Evolutionary conservation across 2,888 invertebrate species (phyloP).

Genomic region (Ellobium chinense): DNA sequence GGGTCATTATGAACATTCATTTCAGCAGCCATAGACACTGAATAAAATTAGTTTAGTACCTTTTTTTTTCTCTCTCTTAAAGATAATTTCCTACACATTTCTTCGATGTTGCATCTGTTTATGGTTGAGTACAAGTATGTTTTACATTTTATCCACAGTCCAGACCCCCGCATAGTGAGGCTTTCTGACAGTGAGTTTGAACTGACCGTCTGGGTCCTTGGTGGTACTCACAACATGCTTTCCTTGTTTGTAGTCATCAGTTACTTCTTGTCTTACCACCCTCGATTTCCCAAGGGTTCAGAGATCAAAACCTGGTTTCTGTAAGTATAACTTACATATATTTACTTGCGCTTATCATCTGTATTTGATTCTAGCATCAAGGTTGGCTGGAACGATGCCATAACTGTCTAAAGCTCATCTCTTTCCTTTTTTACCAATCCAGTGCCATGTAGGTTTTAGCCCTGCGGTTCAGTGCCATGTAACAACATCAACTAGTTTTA

Average conservation of each 20-base stretch:
- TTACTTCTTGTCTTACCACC: conserved; percentile 78
- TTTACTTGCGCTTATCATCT: background rate
- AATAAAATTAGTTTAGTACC: too few species aligned
- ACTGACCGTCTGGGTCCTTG: conserved; percentile 67
- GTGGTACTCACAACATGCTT: conserved; percentile 74
- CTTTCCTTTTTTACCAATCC: too few species aligned
- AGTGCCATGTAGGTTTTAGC: too few species aligned
- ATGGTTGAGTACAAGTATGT: too few species aligned
- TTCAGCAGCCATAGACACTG: too few species aligned
- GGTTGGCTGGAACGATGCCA: background rate
- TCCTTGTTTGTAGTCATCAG: conserved; percentile 75
- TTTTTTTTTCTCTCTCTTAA: too few species aligned
- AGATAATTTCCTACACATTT: too few species aligned
- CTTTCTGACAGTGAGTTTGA: conserved; percentile 59
- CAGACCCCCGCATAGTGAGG: conserved; percentile 60
- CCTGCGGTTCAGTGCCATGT: too few species aligned
- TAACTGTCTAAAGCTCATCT: too few species aligned
- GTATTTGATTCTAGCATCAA: background rate
- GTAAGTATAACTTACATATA: conserved; percentile 56
- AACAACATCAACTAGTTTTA: too few species aligned
- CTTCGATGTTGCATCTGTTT: background rate
- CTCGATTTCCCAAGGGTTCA: conserved; percentile 67
- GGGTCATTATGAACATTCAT: too few species aligned
- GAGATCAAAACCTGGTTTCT: conserved; percentile 64
- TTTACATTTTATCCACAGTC: conserved; percentile 67